phyloP scores from a whole-genome alignment of 2,888 invertebrate species.

The Protophormia terraenovae region DNA sequence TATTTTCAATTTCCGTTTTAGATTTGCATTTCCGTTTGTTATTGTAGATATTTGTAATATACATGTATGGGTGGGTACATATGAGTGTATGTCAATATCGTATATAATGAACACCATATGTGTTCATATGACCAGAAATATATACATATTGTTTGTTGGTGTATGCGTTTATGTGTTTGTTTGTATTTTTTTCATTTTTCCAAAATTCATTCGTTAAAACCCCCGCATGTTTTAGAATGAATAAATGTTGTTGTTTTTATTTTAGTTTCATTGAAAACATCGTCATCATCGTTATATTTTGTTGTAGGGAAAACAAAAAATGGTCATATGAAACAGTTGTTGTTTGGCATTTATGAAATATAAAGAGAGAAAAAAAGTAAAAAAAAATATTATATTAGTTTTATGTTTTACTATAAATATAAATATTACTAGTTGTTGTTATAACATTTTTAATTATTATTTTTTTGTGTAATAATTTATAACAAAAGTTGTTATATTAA shows the following conservation, averaged over 20 bases:
- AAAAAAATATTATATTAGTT: slow-evolving; percentile 18
- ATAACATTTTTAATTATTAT: slow-evolving; percentile 43
- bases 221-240: slow-evolving; percentile 53
- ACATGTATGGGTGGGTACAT: slow-evolving; percentile 56
- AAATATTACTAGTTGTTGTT: slow-evolving; percentile 10
- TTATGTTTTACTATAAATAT: slow-evolving; percentile 31
- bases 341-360: slow-evolving; percentile 42
- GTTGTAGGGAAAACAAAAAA: no score
- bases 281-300: slow-evolving; percentile 39
- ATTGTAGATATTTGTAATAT: slow-evolving; percentile 58
- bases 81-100: slow-evolving; percentile 61
- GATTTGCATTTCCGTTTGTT: slow-evolving; percentile 65
- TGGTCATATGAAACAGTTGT: slow-evolving; percentile 49
- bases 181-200: slow-evolving; percentile 3
- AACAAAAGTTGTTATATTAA: neutral
- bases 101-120: slow-evolving; percentile 56
- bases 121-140: slow-evolving; percentile 53
- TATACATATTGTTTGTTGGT: slow-evolving; percentile 22
- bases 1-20: slow-evolving; percentile 70
- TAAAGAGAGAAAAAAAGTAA: neutral
- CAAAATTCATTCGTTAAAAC: slow-evolving; percentile 20
- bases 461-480: neutral
- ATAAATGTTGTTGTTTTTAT: slow-evolving; percentile 38
- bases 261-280: slow-evolving; percentile 54
- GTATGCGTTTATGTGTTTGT: neutral